Evolutionary conservation across 2,113 vertebrate species (phyloP), one percentile per base, ranked within the genome.

Genomic region (Gymnocephalus cernua): DNA sequence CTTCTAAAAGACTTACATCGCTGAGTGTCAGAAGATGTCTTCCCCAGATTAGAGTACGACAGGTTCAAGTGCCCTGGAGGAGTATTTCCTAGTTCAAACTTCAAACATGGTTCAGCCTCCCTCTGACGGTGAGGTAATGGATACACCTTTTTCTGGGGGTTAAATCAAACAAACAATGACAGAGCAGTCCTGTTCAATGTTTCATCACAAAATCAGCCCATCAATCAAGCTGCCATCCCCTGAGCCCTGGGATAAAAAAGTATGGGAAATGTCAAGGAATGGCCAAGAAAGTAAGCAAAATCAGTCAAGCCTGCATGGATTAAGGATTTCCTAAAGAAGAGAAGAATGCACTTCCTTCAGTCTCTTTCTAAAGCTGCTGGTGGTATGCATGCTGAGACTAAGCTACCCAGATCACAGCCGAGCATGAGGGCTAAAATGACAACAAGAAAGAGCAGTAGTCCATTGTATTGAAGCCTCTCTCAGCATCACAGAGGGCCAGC

Each of bases 111-210:
- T 44, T 73, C 54, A 57, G 14, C 51, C 10, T 41, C 38, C 4
- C 25, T 85, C 38, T 25, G 56, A 16, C 38, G 54, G 53, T 78
- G 25, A 84, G 67, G 67, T 86, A 84, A 86, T 61, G 25, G 54
- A 84, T 35, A 58, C 44, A 58, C 19, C 11, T 62, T 72, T 72
- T 67, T 51, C 51, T 56, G 1, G 0, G 45, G 44, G 56, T 23
- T 77, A 66, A 83, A 76, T 79, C 51, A 75, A 75, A 80, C 51
- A 75, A 75, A 80, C 58, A 80, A 3, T 77, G 82, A 77, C 67
- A 10, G 56, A 69, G 45, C 11, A 13, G 38, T 21, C 19, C 32
- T 54, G 80, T 77, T 53, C 68, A 58, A 12, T 2, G 50, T 50
- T 57, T 74, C 67, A 86, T 79, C 74, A 81, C 27, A 75, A 57